A percentile compares a stretch with the other conserved stretches of the same genome.
Evolutionary conservation across 2,888 invertebrate species (phyloP).

Genomic region (Unio pictorum): DNA sequence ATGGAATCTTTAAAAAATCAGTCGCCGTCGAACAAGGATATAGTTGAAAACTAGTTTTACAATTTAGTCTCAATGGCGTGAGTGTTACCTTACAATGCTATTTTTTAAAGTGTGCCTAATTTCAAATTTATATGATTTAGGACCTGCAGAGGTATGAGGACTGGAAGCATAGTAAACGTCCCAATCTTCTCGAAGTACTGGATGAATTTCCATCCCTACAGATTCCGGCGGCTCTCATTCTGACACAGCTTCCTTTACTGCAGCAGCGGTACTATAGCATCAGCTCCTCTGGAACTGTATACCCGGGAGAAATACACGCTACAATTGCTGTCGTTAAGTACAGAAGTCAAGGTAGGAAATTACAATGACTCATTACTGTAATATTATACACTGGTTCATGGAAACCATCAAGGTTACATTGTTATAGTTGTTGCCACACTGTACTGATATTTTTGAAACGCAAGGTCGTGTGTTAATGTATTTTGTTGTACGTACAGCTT

Average conservation of each 20-base stretch:
- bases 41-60: no score
- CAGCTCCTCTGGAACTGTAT: conserved; percentile 84
- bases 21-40: no score
- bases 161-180: conserved; percentile 91
- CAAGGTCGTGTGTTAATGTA: no score
- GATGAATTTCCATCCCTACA: conserved; percentile 89
- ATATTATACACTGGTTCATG: no score
- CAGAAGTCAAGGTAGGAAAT: conserved; percentile 81
- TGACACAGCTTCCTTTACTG: conserved; percentile 86
- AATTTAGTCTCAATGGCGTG: no score
- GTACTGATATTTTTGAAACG: no score
- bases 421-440: no score
- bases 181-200: conserved; percentile 84
- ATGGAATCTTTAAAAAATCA: no score
- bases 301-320: conserved; percentile 86
- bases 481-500: no score
- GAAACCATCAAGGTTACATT: no score
- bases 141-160: conserved; percentile 79
- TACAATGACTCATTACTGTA: not conserved
- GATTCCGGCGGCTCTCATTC: conserved; percentile 85
- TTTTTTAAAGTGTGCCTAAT: not conserved
- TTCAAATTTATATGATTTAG: conserved; percentile 20
- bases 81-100: no score
- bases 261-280: conserved; percentile 96
- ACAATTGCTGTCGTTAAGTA: conserved; percentile 94